Percentiles rank a stretch among this genome's conserved stretches.
These are phyloP conservation scores for Pollenia amentaria DNA, from an alignment of 2,888 invertebrate genomes.

Conservation along the genomic window DNA sequence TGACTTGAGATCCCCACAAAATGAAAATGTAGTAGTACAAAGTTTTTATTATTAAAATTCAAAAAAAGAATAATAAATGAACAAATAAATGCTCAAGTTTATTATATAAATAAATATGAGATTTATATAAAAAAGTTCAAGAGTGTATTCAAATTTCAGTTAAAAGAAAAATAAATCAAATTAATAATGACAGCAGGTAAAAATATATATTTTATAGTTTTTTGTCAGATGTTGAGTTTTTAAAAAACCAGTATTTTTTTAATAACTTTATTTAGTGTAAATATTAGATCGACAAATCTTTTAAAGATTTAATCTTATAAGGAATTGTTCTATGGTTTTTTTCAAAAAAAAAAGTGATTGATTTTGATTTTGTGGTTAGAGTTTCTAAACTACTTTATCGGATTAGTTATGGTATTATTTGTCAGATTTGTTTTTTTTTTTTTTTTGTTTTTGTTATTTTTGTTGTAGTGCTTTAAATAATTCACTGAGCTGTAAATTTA, in stretches of 20 bases:
- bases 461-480: background rate
- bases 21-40: slow-evolving; percentile 11
- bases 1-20: background rate
- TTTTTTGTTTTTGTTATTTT: background rate
- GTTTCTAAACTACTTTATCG: slow-evolving; percentile 39
- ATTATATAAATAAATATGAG: background rate
- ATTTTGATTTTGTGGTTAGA: slow-evolving; percentile 47
- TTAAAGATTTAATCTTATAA: slow-evolving; percentile 16
- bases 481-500: slow-evolving; percentile 32
- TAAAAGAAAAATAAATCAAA: background rate
- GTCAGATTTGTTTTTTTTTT: background rate
- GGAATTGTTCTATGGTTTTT: slow-evolving; percentile 8
- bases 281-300: background rate
- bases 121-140: slow-evolving; percentile 34
- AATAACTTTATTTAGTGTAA: background rate
- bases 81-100: background rate
- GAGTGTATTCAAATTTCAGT: slow-evolving; percentile 16
- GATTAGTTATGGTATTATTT: slow-evolving; percentile 43
- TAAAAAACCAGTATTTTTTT: slow-evolving; percentile 38
- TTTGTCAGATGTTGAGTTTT: slow-evolving; percentile 13
- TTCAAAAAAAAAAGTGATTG: slow-evolving; percentile 9
- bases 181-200: slow-evolving; percentile 39
- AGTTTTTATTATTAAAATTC: slow-evolving; percentile 21
- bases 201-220: background rate
- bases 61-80: slow-evolving; percentile 31